Evolutionary conservation across 2,888 invertebrate genomes (phyloP), one percentile per base, ranked within the genome.

Genomic region (Aquatica leii): DNA sequence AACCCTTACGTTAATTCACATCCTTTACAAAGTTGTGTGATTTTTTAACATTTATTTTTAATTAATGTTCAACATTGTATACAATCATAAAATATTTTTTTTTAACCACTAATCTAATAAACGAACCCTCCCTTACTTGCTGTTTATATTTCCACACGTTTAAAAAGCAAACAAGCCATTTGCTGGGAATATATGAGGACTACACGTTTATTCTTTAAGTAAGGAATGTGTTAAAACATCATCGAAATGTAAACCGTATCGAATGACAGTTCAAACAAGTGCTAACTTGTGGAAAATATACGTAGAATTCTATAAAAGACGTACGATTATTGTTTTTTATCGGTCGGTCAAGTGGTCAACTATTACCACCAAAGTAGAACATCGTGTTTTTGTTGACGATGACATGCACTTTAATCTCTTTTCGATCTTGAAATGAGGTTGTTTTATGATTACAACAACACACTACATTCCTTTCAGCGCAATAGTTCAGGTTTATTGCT

Each of bases 71-170:
- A n/a, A n/a, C n/a, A n/a, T n/a, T n/a, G n/a, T n/a, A n/a, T n/a
- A n/a, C n/a, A n/a, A n/a, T n/a, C n/a, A n/a, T n/a, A n/a, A n/a
- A n/a, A n/a, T n/a, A n/a, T n/a, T n/a, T n/a, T 4, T 17, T 46
- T 46, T 31, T 5, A 46, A 12, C 34, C 34, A 48, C 54, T 34
- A 48, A 56, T 57, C 49, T 50, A 40, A 57, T 57, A 48, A 46
- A 14, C 20, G 37, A 61, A 35, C 43, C 57, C 48, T 48, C 62
- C 62, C 58, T 49, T 62, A 40, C 31, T 31, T 37, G 12, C 37
- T 67, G 67, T 68, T 68, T 68, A 65, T 60, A 68, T 60, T 68
- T 63, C 62, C 43, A 63, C 65, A 68, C 65, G 67, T 68, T 65
- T 56, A 56, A 51, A 66, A 68, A 66, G 66, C 65, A 66, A 68